These are phyloP conservation scores for Poeciliopsis prolifica DNA, from an alignment of 2,113 vertebrate genomes.

Conservation along the genomic window DNA sequence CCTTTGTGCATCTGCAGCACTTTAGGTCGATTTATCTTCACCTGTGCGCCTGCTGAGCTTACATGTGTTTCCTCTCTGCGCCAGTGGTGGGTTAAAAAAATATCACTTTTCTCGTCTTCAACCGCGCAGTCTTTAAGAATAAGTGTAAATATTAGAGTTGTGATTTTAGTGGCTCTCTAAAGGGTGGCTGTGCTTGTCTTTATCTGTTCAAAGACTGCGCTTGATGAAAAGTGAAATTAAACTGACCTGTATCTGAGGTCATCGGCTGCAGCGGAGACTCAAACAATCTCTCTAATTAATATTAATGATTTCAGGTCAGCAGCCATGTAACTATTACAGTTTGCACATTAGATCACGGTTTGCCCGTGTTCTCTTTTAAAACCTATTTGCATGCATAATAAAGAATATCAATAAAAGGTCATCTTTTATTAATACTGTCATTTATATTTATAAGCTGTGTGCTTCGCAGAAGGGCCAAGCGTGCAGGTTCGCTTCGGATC, in stretches of 20 bases:
- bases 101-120: not conserved
- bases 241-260: conserved; percentile 53
- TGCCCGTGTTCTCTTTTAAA: conserved; percentile 52
- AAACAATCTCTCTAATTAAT: conserved; percentile 69
- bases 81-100: not conserved
- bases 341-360: conserved; percentile 51
- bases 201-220: conserved; percentile 35
- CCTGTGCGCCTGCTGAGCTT: too few species aligned
- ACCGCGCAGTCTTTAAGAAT: not conserved
- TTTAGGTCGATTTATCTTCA: too few species aligned
- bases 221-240: conserved; percentile 52
- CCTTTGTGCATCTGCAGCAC: too few species aligned
- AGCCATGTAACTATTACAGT: conserved; percentile 64
- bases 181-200: conserved; percentile 16
- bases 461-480: conserved; percentile 25
- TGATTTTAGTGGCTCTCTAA: conserved; percentile 5
- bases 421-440: conserved; percentile 75
- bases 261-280: conserved; percentile 20
- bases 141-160: not conserved
- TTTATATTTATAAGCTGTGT: conserved; percentile 74
- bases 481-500: conserved; percentile 31
- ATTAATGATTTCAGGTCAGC: conserved; percentile 66
- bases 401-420: conserved; percentile 58
- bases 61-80: too few species aligned
- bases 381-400: conserved; percentile 73